These are phyloP conservation scores for Anticlea derivata DNA, from an alignment of 2,888 invertebrate genomes.

Conservation along the genomic window DNA sequence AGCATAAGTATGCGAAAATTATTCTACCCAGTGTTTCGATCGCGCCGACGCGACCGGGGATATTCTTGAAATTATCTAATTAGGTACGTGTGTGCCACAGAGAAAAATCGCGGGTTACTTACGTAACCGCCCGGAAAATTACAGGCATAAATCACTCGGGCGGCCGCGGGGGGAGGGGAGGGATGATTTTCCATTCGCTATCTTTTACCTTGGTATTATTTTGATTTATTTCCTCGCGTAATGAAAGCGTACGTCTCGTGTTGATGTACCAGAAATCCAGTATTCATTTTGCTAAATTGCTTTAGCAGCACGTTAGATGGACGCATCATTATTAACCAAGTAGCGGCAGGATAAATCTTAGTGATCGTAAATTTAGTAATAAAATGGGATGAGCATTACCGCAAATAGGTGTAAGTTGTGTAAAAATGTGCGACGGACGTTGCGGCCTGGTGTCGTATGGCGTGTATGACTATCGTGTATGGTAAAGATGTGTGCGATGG, in stretches of 20 bases:
- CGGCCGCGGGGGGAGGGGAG: constrained; percentile 49
- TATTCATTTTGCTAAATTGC: constrained; percentile 63
- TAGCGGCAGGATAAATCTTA: constrained; percentile 51
- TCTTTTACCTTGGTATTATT: constrained; percentile 80
- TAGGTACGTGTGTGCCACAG: constrained; percentile 72
- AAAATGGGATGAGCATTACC: constrained; percentile 63
- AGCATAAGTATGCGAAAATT: constrained; percentile 13
- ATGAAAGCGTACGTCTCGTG: constrained; percentile 79
- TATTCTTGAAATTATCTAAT: constrained; percentile 79
- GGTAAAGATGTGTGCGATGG: constrained; percentile 49
- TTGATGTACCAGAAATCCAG: constrained; percentile 70
- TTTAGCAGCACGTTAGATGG: constrained; percentile 45
- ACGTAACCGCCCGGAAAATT: constrained; percentile 81
- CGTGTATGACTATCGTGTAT: constrained; percentile 28
- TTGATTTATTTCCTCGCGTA: constrained; percentile 80
- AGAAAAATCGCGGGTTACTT: constrained; percentile 81
- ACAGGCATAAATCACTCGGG: constrained; percentile 75
- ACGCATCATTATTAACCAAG: constrained; percentile 59
- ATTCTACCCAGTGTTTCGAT: constrained; percentile 26
- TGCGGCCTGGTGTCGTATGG: constrained; percentile 53
- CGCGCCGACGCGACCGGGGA: constrained; percentile 49
- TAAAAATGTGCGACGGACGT: constrained; percentile 64
- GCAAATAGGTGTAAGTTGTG: constrained; percentile 69
- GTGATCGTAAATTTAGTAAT: constrained; percentile 61
- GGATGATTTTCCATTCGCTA: constrained; percentile 81